A percentile compares a stretch with the other conserved stretches of the same genome.
phyloP scores from a whole-genome alignment of 2,888 invertebrate genomes.

The Oxytorus armatus region DNA sequence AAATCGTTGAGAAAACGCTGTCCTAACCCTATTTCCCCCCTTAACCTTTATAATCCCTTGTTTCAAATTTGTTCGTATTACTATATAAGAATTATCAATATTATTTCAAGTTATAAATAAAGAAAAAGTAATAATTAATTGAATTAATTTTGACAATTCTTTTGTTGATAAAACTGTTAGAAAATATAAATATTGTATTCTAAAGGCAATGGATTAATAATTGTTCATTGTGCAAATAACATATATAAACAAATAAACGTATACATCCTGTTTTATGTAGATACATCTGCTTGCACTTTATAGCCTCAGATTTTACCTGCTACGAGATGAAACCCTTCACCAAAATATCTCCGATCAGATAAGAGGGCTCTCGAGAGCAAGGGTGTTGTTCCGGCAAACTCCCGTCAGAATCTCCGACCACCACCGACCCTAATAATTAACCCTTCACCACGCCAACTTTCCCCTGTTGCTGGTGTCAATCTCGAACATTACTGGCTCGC shows the following conservation, averaged over 20 bases:
- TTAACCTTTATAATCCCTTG: too few relatives aligned
- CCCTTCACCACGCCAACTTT: conserved; percentile 56
- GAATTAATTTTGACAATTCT: too few relatives aligned
- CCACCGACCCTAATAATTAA: conserved; percentile 58
- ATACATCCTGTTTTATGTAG: not conserved
- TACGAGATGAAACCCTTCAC: not conserved
- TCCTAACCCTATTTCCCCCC: too few relatives aligned
- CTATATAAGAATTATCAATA: too few relatives aligned
- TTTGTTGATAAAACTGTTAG: too few relatives aligned
- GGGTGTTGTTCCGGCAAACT: conserved; percentile 48
- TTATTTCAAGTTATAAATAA: too few relatives aligned
- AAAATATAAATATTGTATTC: too few relatives aligned
- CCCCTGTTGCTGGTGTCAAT: conserved; percentile 35
- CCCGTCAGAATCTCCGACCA: conserved; percentile 15
- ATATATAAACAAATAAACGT: not conserved
- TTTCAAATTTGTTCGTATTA: too few relatives aligned
- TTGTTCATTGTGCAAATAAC: not conserved
- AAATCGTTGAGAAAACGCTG: too few relatives aligned
- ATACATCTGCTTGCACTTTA: not conserved
- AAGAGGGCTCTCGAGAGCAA: conserved; percentile 40
- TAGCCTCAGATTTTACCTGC: conserved; percentile 12
- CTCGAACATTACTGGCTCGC: conserved; percentile 26
- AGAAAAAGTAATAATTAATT: too few relatives aligned
- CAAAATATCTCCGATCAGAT: conserved; percentile 41
- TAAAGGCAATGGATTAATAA: not conserved